Conservation (phyloP, 2,113 vertebrate genomes). For the Vulpes vulpes region DNA sequence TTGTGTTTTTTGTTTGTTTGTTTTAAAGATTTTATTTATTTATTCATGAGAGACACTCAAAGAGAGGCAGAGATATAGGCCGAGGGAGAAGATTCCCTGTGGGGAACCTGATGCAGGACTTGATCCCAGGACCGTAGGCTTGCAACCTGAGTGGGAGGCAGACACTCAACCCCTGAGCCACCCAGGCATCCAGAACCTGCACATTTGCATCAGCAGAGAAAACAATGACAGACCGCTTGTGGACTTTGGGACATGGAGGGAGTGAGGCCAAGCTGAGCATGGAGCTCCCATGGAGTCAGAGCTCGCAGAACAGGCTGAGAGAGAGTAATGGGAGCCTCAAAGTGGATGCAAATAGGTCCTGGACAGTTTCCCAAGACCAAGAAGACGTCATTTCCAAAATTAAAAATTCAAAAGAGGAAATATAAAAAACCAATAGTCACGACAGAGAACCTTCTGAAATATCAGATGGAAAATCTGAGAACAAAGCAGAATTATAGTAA, state of each 20-base stretch:
- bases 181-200: no score
- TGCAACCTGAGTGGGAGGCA: no score
- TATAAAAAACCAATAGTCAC: neutral
- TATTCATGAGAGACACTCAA: no score
- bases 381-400: neutral
- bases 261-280: neutral
- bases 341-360: accelerated
- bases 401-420: neutral
- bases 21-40: no score
- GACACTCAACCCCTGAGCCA: no score
- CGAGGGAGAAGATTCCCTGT: no score
- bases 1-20: no score
- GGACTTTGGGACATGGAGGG: neutral
- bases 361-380: neutral
- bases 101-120: no score
- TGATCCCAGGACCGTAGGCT: no score
- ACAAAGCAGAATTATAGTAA: neutral
- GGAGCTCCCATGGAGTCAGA: neutral
- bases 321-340: neutral
- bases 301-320: neutral
- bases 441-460: neutral
- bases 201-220: neutral
- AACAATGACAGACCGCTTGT: no score
- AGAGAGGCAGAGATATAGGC: no score
- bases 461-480: neutral